Conservation (phyloP, 2,797 vertebrate species). For the Bryconaethiops microstoma region DNA sequence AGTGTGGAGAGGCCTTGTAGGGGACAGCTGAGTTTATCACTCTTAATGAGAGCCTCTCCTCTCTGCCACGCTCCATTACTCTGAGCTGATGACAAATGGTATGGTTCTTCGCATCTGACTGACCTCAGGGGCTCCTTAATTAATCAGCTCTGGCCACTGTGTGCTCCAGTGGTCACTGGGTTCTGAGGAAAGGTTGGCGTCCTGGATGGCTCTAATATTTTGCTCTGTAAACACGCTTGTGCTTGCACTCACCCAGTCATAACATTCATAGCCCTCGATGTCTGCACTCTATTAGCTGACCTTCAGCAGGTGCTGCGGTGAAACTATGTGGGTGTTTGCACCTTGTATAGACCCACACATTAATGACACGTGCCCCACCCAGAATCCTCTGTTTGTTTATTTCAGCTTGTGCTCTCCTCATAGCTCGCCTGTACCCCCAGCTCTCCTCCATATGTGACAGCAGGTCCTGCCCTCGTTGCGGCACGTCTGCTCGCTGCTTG, state of each 20-base stretch:
- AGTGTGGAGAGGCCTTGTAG: slow-evolving; percentile 57
- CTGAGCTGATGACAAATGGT: slow-evolving; percentile 72
- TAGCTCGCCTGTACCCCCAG: background rate
- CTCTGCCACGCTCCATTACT: slow-evolving; percentile 72
- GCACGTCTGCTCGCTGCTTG: background rate
- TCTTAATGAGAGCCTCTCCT: slow-evolving; percentile 74
- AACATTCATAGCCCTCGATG: background rate
- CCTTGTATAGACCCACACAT: background rate
- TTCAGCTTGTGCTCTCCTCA: background rate
- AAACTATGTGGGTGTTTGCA: slow-evolving; percentile 6
- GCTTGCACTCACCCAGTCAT: background rate
- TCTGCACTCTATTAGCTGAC: slow-evolving; percentile 19
- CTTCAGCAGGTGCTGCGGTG: background rate
- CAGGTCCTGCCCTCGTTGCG: background rate
- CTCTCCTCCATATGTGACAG: slow-evolving; percentile 4
- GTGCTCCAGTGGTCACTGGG: background rate
- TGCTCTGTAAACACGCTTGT: slow-evolving; percentile 4
- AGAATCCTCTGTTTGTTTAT: background rate
- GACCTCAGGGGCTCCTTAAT: slow-evolving; percentile 71
- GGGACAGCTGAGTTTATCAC: slow-evolving; percentile 70
- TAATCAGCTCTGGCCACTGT: slow-evolving; percentile 63
- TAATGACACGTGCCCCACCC: background rate
- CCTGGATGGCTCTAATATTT: background rate
- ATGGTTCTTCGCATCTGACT: slow-evolving; percentile 61
- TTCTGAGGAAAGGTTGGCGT: background rate